phyloP scores from a whole-genome alignment of 37 sponge, comb jelly and placozoan genomes.

The Diacarnus erythraeanus region DNA sequence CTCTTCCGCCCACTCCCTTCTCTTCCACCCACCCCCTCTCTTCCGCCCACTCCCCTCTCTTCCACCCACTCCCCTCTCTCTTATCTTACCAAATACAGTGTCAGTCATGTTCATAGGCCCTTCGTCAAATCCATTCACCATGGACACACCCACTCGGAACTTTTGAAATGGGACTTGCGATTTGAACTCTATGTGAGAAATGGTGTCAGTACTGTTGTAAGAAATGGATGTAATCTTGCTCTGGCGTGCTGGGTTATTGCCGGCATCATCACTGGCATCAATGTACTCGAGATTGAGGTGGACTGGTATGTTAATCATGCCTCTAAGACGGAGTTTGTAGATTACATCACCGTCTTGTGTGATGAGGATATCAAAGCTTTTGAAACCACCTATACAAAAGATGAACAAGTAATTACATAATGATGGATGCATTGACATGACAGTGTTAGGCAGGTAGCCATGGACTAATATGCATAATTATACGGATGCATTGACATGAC shows the following conservation, averaged over 20 bases:
- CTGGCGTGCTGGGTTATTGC: not conserved
- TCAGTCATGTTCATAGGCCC: not conserved
- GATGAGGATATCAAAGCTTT: not conserved
- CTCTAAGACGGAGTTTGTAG: not conserved
- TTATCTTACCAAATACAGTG: not conserved
- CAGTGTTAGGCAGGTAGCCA: not conserved
- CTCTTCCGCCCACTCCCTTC: not conserved
- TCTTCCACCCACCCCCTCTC: not conserved
- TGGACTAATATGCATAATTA: not conserved
- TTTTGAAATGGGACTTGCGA: not conserved
- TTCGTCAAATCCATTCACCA: not conserved
- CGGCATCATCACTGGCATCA: not conserved
- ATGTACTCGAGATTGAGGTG: not conserved
- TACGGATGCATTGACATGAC: not conserved
- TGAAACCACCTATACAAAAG: not conserved
- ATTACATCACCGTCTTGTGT: constrained; percentile 13
- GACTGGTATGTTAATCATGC: not conserved
- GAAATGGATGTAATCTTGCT: not conserved
- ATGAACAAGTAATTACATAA: not conserved
- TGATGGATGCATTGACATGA: not conserved
- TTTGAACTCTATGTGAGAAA: constrained; percentile 3
- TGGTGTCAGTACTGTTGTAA: not conserved
- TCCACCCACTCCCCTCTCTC: not conserved
- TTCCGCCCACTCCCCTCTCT: not conserved
- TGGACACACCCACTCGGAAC: not conserved